Base-by-base conservation (phyloP, 2,888 invertebrate genomes). In the Parthenolecanium corni region DNA sequence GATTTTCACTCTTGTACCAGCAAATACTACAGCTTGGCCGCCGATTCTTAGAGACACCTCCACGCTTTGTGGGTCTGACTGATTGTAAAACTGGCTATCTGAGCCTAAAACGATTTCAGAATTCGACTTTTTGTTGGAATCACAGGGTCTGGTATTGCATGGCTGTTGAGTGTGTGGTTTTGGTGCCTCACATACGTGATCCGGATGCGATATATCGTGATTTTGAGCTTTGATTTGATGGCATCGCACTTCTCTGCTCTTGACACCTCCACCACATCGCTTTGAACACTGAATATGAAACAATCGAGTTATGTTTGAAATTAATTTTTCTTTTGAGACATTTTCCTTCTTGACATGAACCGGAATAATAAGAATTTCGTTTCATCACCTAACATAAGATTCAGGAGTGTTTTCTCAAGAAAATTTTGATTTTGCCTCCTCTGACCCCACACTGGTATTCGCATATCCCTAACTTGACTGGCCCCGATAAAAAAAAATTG, bases 161-260 rank as follows among this genome's bases (percentile, higher is more conserved):
- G 88, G 81, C 71, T 90, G 89, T 47, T 84, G 84, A 52, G 84
- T 77, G 0, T 85, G 79, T 0, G 93, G 91, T 62, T 83, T 83
- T 0, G 83, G 83, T n/a, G 66, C 65, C 14, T 67, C 65, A 73
- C 90, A 90, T 72, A 86, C 83, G 0, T 82, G 78, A 21, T 85
- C 80, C 0, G 85, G 84, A 16, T 89, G 79, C 69, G 86, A 85
- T 63, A 90, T 85, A 68, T 87, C 85, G 72, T 89, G 89, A n/a
- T 92, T 92, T 71, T 91, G 88, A 0, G 91, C 89, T 84, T 92
- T 88, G 66, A 89, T 83, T 76, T 94, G 92, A 72, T 92, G 90
- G 74, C 97, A 97, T 52, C 76, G 74, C 44, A 87, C 83, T 67
- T 82, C 81, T 68, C 96, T 81, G 58, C 83, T 85, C 73, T 94